Base-by-base conservation (phyloP, 2,113 vertebrate genomes). In the Chionodraco myersi region DNA sequence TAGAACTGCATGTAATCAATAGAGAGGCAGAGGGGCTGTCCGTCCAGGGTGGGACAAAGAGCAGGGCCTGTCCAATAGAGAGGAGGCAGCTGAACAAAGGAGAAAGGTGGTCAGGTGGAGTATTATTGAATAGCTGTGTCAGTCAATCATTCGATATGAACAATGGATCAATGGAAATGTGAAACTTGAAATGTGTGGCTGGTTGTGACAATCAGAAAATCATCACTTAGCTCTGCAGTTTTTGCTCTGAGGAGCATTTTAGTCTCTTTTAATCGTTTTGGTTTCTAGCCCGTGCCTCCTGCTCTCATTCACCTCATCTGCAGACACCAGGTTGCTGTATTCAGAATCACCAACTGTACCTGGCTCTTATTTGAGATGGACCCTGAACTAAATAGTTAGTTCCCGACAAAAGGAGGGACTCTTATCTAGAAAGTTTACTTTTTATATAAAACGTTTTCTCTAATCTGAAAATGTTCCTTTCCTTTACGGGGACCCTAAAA, bases 1-100 rank as follows among this genome's bases (percentile, higher is more conserved):
- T 48, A 10, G 51, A 79, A 56, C 66, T 67, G 7, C 45, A 45
- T 8, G n/a, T 49, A 66, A 72, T 85, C 76, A 26, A 86, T 80
- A 78, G 7, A 4, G 45, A 78, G 73, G 60, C 4, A n/a, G 68
- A 59, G 41, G 26, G 44, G 30, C 18, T 57, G 71, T 58, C 79
- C 21, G 51, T 56, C 2, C 36, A 2, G 51, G 10, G 30, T 30
- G 14, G 44, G 62, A 70, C 47, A 4, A 11, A 56, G 67, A 62
- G 52, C 65, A 16, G 16, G 41, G 4, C 4, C 66, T 77, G 75
- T 56, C 36, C 13, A 52, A 48, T 57, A 21, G 48, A 52, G 0
- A 1, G 48, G 18, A 45, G 13, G 13, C 52, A 71, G 48, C 26
- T 26, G 4, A 49, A 47, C 21, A 65, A 48, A 69, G 65, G 60